These are phyloP conservation scores for Xenus cinereus DNA, from an alignment of 2,113 vertebrate genomes.

Conservation along the genomic window DNA sequence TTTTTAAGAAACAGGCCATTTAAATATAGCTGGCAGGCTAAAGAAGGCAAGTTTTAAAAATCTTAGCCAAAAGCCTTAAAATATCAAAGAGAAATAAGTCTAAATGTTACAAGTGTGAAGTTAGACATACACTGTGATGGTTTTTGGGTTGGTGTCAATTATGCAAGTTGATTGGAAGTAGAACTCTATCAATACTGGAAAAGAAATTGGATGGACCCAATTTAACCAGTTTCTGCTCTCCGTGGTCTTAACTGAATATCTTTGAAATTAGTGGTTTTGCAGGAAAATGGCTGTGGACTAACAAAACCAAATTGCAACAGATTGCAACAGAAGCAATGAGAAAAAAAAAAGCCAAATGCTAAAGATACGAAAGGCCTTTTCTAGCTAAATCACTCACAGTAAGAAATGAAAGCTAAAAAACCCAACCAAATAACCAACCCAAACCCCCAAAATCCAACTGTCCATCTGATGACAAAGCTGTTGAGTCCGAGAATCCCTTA, in stretches of 20 bases:
- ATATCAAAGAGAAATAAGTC: neutral
- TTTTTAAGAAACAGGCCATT: neutral
- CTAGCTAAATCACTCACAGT: neutral
- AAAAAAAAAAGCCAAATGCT: neutral
- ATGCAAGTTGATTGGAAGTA: neutral
- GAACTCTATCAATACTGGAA: neutral
- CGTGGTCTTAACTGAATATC: neutral
- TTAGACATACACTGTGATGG: neutral
- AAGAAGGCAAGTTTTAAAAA: neutral
- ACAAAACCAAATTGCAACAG: neutral
- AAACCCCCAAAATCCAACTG: neutral
- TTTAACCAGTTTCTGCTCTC: neutral
- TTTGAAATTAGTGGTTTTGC: neutral
- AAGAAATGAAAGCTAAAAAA: neutral
- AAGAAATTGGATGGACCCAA: neutral
- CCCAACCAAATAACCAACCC: neutral
- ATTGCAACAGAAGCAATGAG: neutral
- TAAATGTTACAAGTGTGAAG: constrained; percentile 12
- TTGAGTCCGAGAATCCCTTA: neutral
- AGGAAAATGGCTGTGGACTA: neutral
- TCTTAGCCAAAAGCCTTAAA: neutral
- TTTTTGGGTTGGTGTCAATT: neutral
- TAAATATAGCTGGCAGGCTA: constrained; percentile 34
- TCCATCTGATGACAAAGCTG: neutral
- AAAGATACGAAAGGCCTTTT: neutral